Conservation (phyloP, 30 jellyfish, hydroid and myxozoan species). For the Aurelia aurita region DNA sequence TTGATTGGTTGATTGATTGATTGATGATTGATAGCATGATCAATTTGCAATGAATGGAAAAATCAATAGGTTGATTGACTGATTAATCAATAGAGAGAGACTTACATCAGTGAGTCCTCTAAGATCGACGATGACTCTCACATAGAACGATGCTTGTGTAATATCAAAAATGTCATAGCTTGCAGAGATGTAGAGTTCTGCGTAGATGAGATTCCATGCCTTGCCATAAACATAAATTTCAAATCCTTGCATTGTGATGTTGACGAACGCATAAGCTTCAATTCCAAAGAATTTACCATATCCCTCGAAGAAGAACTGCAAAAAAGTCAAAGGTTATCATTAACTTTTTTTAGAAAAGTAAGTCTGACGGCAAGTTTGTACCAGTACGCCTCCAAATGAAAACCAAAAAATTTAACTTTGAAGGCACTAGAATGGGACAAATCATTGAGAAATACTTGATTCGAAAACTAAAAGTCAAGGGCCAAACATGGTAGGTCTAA, state of each 20-base stretch:
- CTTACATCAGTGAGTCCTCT: conserved; percentile 91
- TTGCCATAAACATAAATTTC: conserved; percentile 94
- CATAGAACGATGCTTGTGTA: conserved; percentile 85
- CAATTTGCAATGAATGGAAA: too few species aligned
- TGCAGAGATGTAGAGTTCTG: conserved; percentile 92
- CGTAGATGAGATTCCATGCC: conserved; percentile 90
- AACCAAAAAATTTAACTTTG: too few species aligned
- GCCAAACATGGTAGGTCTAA: too few species aligned
- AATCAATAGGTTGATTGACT: too few species aligned
- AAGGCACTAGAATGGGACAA: too few species aligned
- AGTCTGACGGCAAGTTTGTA: background rate
- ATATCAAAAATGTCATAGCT: conserved; percentile 79
- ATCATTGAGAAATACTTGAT: too few species aligned
- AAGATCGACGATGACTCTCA: conserved; percentile 93
- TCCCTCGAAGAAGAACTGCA: conserved; percentile 95
- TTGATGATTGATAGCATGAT: too few species aligned
- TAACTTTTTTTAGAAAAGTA: background rate
- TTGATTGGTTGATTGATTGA: too few species aligned
- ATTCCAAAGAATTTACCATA: conserved; percentile 91
- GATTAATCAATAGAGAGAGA: background rate
- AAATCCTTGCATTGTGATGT: conserved; percentile 83
- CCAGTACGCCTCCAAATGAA: background rate
- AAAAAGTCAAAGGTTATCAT: background rate
- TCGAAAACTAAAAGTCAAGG: too few species aligned
- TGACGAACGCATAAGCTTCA: conserved; percentile 84